phyloP scores from a whole-genome alignment of 2,888 invertebrate species.

The Lucinisca nassula region DNA sequence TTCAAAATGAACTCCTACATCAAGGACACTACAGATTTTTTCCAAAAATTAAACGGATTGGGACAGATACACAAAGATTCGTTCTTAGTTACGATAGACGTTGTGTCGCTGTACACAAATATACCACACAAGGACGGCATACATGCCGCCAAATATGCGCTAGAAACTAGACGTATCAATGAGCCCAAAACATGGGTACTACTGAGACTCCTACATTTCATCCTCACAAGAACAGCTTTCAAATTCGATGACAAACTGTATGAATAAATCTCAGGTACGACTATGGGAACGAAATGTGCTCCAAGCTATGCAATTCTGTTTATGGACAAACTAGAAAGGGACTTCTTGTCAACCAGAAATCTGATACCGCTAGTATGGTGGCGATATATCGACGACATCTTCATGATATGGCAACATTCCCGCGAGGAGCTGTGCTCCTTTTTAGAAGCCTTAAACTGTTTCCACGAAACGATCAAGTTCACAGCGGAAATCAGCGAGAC shows the following conservation, averaged over 20 bases:
- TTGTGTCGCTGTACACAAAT: no score
- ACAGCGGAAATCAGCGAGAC: no score
- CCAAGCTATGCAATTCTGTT: neutral
- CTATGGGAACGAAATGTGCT: constrained; percentile 42
- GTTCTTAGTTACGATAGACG: no score
- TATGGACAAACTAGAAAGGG: neutral
- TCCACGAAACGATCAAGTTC: no score
- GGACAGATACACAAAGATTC: no score
- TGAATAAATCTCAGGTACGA: constrained; percentile 34
- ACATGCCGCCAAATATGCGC: no score
- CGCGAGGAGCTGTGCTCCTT: neutral
- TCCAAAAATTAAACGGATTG: no score
- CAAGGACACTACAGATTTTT: no score
- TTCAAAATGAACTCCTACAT: no score
- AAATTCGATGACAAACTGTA: constrained; percentile 22
- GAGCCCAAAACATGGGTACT: neutral
- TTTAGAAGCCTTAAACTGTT: neutral
- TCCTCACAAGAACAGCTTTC: constrained; percentile 23
- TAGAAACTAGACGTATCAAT: neutral
- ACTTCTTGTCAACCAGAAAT: neutral
- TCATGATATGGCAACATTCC: no score
- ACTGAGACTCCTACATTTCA: constrained; percentile 15
- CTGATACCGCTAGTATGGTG: neutral
- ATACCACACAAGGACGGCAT: no score
- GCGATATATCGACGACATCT: neutral